Conservation (phyloP, 1,140 invertebrate species). For the Thaumatotibia leucotreta region DNA sequence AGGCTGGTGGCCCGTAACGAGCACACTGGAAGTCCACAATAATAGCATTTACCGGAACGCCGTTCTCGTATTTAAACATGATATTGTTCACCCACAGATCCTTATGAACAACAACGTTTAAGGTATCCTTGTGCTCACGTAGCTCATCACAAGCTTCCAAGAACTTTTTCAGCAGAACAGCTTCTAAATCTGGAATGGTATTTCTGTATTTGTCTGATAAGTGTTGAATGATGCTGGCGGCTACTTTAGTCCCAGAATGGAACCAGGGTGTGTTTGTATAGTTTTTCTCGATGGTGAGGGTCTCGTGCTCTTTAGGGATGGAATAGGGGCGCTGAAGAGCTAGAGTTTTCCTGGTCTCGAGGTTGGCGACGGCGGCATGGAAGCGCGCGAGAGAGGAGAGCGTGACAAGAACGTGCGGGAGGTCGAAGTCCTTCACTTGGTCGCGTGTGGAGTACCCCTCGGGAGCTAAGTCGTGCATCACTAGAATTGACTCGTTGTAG, state of each 20-base stretch:
- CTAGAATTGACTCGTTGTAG: conserved; percentile 42
- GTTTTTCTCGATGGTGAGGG: conserved; percentile 32
- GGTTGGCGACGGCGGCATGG: conserved; percentile 52
- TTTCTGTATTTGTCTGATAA: conserved; percentile 38
- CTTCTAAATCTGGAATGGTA: conserved; percentile 31
- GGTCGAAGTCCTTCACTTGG: conserved; percentile 30
- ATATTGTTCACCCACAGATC: conserved; percentile 76
- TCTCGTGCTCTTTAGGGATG: conserved; percentile 28
- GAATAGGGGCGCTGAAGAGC: conserved; percentile 18
- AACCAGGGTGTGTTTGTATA: conserved; percentile 47
- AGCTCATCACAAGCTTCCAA: conserved; percentile 40
- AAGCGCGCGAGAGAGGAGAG: conserved; percentile 43
- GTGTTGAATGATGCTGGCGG: conserved; percentile 34
- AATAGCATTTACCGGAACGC: conserved; percentile 44
- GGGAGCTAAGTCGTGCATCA: conserved; percentile 43
- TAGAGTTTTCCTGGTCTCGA: conserved; percentile 30
- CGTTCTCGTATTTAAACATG: conserved; percentile 61
- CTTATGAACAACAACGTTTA: conserved; percentile 72
- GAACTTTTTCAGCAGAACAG: conserved; percentile 28
- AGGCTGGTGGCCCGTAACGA: conserved; percentile 64
- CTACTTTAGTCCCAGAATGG: conserved; percentile 38
- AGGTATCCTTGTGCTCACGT: conserved; percentile 34
- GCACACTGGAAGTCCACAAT: conserved; percentile 68
- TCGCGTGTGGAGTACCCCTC: conserved; percentile 39
- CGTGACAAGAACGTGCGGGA: conserved; percentile 33